phyloP scores from a whole-genome alignment of 2,888 invertebrate species.

The Cancer borealis region DNA sequence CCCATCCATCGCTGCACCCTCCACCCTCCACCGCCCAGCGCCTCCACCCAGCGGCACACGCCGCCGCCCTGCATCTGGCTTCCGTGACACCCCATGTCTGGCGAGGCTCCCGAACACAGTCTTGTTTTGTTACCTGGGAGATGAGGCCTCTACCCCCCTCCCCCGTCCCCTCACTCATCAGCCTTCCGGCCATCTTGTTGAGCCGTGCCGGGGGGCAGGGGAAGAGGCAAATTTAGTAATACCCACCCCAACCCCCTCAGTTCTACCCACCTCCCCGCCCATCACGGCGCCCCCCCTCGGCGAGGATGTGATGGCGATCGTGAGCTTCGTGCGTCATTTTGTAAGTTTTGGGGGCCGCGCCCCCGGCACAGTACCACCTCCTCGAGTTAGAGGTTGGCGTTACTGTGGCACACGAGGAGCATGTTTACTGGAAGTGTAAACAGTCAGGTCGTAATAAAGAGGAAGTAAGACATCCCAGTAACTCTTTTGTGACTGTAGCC shows the following conservation, averaged over 20 bases:
- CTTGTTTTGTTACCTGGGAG: constrained; percentile 42
- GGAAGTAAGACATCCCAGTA: not conserved
- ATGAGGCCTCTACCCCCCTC: not conserved
- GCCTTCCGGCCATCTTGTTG: constrained; percentile 59
- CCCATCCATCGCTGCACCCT: constrained; percentile 16
- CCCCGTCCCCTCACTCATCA: constrained; percentile 25
- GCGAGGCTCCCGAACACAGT: not conserved
- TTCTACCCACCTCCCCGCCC: constrained; percentile 20
- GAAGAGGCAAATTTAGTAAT: constrained; percentile 41
- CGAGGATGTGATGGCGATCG: constrained; percentile 28
- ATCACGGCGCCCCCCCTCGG: not conserved
- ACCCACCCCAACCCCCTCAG: constrained; percentile 35
- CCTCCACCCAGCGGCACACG: constrained; percentile 2
- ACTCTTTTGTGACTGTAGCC: not conserved
- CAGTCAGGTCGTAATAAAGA: constrained; percentile 1
- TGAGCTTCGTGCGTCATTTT: constrained; percentile 26
- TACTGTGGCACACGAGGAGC: not conserved
- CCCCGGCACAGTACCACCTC: not conserved
- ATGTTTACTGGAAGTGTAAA: constrained; percentile 26
- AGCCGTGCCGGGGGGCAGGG: not conserved
- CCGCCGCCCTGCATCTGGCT: constrained; percentile 35
- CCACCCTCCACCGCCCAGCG: not conserved
- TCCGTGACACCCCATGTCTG: not conserved
- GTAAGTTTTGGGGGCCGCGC: not conserved
- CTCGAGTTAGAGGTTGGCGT: not conserved